Percentiles rank a stretch among this genome's conserved stretches.
These are phyloP conservation scores for Ursus arctos DNA, from an alignment of 2,113 vertebrate genomes.

Conservation along the genomic window DNA sequence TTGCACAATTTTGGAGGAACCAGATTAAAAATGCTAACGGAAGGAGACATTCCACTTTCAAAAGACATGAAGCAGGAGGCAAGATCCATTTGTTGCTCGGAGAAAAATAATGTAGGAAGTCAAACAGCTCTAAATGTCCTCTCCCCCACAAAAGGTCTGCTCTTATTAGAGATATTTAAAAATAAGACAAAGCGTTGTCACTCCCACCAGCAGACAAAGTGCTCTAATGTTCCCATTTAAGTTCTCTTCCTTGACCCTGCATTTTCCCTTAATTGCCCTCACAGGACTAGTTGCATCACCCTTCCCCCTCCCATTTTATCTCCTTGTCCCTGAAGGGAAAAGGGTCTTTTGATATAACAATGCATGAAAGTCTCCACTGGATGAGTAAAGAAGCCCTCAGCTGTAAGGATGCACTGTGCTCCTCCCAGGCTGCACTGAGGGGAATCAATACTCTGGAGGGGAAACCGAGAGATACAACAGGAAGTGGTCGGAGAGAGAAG, in stretches of 20 bases:
- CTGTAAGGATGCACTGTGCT: neutral
- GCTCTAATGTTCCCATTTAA: neutral
- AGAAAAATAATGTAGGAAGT: neutral
- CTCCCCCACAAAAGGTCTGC: neutral
- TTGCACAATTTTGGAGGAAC: conserved; percentile 73
- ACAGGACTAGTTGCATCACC: neutral
- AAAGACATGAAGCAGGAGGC: conserved; percentile 62
- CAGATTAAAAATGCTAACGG: conserved; percentile 67
- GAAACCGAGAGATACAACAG: neutral
- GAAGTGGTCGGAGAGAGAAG: neutral
- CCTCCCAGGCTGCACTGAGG: neutral
- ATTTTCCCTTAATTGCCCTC: neutral
- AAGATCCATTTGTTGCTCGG: conserved; percentile 41
- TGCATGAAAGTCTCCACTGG: neutral
- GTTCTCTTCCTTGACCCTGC: neutral
- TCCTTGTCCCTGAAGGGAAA: neutral
- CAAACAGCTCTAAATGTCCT: neutral
- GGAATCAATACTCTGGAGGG: neutral
- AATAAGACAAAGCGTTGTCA: conserved; percentile 44
- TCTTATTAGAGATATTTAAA: neutral
- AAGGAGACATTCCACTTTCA: conserved; percentile 61
- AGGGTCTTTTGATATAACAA: neutral
- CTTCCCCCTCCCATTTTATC: neutral
- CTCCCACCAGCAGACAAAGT: neutral
- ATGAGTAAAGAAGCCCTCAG: neutral